These are phyloP conservation scores for Scaptomyza tumidula DNA, from an alignment of 2,888 invertebrate genomes.

Conservation along the genomic window DNA sequence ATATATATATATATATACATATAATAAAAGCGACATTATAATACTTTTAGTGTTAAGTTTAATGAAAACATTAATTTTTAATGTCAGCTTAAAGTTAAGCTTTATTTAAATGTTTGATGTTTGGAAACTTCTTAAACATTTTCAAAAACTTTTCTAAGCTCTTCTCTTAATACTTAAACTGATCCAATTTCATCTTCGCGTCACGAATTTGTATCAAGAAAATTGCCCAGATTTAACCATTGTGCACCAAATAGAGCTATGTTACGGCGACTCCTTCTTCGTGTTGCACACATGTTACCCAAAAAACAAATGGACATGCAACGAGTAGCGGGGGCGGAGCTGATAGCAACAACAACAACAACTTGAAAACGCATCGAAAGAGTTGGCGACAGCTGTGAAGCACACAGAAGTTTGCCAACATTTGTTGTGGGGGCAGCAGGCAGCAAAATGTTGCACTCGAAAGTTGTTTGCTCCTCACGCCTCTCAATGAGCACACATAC, in stretches of 20 bases:
- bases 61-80: too few relatives aligned
- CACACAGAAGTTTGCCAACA: conserved; percentile 20
- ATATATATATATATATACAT: too few relatives aligned
- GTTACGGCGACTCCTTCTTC: conserved; percentile 12
- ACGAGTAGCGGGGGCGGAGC: not conserved
- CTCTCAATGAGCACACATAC: not conserved
- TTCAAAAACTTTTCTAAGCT: too few relatives aligned
- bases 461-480: conserved; percentile 22
- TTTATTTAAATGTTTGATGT: too few relatives aligned
- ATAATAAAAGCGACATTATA: too few relatives aligned
- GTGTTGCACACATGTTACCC: conserved; percentile 59
- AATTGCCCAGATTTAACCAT: not conserved
- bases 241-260: not conserved
- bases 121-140: too few relatives aligned
- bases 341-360: conserved; percentile 22
- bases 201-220: not conserved
- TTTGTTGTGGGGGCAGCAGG: not conserved
- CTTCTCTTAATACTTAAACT: too few relatives aligned
- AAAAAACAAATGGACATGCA: not conserved
- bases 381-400: conserved; percentile 31
- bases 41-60: too few relatives aligned
- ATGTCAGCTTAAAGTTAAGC: too few relatives aligned
- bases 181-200: not conserved
- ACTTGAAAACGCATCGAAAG: conserved; percentile 29
- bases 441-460: conserved; percentile 14